Base-by-base conservation (phyloP, 2,888 invertebrate species). In the Acleris sparsana region DNA sequence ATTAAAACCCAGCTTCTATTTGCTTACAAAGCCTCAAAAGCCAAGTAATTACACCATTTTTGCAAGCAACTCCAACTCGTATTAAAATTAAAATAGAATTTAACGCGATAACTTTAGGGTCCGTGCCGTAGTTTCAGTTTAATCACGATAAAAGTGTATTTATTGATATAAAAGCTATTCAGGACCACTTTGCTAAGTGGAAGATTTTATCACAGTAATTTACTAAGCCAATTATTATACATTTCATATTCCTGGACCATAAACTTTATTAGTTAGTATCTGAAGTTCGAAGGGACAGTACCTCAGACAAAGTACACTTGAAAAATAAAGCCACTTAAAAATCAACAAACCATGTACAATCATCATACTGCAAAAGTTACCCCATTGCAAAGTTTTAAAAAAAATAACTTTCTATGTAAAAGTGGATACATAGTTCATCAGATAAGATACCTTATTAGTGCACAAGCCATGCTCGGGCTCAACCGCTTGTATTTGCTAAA, bases 401-500 rank as follows among this genome's bases (percentile, higher is more conserved):
- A 70, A 13, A 74, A 77, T 53, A 79, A 75, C 72, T 76, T 70
- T 29, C 25, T 74, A 5, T 43, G 61, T 4, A 73, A 72, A 53
- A 58, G 55, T 9, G n/a, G 63, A 3, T 67, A 68, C 49, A 51
- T 77, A 1, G 55, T 78, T 16, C 67, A 72, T 11, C 74, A 79
- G 43, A 68, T 81, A 5, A 80, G 73, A 66, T 71, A 69, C 44
- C 65, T 80, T 29, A 73, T 85, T 46, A 63, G 63, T 20, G 7
- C 73, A 0, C 77, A 77, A 66, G 66, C 76, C 3, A 3, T 80
- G 0, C 46, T 84, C 6, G 86, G 82, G 2, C 71, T 85, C 2
- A 82, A 82, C 62, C 76, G 86, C 33, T 44, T 79, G 0, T 81
- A 79, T 68, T 69, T 87, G 6, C 60, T 85, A 0, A 73, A 75